phyloP scores from a whole-genome alignment of 2,113 vertebrate genomes.

The Epinephelus fuscoguttatus region DNA sequence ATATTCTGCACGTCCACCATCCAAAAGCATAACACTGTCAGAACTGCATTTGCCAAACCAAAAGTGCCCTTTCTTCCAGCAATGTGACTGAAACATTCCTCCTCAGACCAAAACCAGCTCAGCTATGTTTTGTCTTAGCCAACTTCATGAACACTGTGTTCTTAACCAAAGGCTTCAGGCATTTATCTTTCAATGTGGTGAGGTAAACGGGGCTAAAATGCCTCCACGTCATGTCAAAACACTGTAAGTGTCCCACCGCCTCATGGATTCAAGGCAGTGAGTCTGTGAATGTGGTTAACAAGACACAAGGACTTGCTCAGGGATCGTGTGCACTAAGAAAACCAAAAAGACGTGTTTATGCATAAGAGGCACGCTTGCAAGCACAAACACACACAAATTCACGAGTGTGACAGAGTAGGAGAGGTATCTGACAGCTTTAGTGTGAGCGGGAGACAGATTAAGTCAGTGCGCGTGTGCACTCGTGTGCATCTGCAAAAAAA shows the following conservation, averaged over 20 bases:
- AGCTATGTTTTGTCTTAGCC: slow-evolving; percentile 63
- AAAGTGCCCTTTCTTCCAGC: slow-evolving; percentile 57
- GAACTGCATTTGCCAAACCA: slow-evolving; percentile 54
- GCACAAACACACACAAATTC: slow-evolving; percentile 28
- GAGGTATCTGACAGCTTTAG: slow-evolving; percentile 35
- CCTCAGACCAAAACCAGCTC: slow-evolving; percentile 74
- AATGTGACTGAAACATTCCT: slow-evolving; percentile 75
- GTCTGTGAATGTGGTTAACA: slow-evolving; percentile 34
- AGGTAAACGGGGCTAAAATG: slow-evolving; percentile 33
- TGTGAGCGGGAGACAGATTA: slow-evolving; percentile 40
- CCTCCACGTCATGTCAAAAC: slow-evolving; percentile 28
- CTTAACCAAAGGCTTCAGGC: slow-evolving; percentile 43
- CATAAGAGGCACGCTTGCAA: not conserved
- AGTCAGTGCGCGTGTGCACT: not conserved
- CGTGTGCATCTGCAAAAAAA: slow-evolving; percentile 24
- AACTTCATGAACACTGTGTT: slow-evolving; percentile 39
- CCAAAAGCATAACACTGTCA: slow-evolving; percentile 24
- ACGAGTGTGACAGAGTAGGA: slow-evolving; percentile 34
- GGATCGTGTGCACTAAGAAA: slow-evolving; percentile 28
- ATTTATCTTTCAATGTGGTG: slow-evolving; percentile 46
- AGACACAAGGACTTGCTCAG: slow-evolving; percentile 22
- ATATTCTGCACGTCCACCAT: slow-evolving; percentile 3
- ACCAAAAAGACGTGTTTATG: slow-evolving; percentile 37
- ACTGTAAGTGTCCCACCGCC: not conserved
- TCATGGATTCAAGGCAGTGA: slow-evolving; percentile 10